Evolutionary conservation across 2,113 vertebrate genomes (phyloP), one percentile per base, ranked within the genome.

Genomic region (Panthera leo): DNA sequence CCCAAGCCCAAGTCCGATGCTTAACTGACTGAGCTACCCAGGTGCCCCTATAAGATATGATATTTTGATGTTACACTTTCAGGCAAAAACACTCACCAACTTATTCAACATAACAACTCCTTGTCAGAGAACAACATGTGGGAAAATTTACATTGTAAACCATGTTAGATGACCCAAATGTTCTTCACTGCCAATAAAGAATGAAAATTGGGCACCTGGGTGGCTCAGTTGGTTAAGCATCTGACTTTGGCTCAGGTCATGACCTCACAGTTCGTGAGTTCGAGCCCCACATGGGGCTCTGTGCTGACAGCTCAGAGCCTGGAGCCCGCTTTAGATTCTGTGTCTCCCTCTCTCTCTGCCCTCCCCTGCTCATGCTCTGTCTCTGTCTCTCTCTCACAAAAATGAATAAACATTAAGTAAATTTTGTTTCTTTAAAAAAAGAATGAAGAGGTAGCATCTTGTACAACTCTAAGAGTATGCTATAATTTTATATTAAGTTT

Each of bases 401-500:
- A 58, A 21, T 58, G 58, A 58, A 58, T 58, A 58, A 58, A 58
- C 58, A 58, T 58, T 58, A 58, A 23, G 21, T 58, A 58, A 58
- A 45, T 9, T 58, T 58, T 58, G 3, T 58, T 58, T 58, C 2
- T 58, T 58, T 23, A 58, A 58, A 58, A 58, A 83, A 19, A 61
- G 53, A 95, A 90, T 80, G 25, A 91, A 94, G 23, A 96, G 19
- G 34, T 34, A 85, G 23, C 12, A 71, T 61, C 21, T 45, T 90
- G 65, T 61, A 61, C 16, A 91, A 91, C 16, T 91, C 31, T 65
- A 61, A 36, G 89, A 82, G 84, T 73, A 5, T 73, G 36, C 11
- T 79, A 55, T 80, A 92, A 94, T 19, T 91, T 95, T 55, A 71
- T 63, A 61, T 91, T 93, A 89, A 85, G 36, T 76, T 96, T 51